phyloP scores from a whole-genome alignment of 64 coral and sea anemone species.

The Astreopora myriophthalma region DNA sequence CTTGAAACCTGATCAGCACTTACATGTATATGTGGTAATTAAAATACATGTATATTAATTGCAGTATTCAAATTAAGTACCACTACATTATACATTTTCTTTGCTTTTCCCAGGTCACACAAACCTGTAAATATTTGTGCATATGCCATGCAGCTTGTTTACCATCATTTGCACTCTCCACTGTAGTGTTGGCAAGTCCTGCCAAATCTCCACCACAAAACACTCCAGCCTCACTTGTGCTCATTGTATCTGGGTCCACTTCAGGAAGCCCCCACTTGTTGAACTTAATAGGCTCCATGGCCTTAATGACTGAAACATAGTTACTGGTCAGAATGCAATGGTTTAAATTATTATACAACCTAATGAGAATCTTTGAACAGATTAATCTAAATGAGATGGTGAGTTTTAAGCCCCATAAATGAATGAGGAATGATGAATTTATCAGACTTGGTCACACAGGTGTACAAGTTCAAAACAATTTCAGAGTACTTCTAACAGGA shows the following conservation, averaged over 20 bases:
- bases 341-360: too few relatives aligned
- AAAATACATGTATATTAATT: not conserved
- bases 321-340: not conserved
- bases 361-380: too few relatives aligned
- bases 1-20: too few relatives aligned
- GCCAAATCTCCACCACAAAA: slow-evolving; percentile 96
- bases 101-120: not conserved
- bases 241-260: slow-evolving; percentile 82
- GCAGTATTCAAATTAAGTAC: not conserved
- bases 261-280: slow-evolving; percentile 95
- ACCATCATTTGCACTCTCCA: slow-evolving; percentile 95
- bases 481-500: too few relatives aligned
- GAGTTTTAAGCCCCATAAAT: too few relatives aligned
- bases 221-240: slow-evolving; percentile 80
- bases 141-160: slow-evolving; percentile 91
- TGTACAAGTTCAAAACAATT: too few relatives aligned
- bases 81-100: not conserved
- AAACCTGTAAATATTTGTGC: slow-evolving; percentile 95
- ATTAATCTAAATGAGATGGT: too few relatives aligned
- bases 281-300: slow-evolving; percentile 89
- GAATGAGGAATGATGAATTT: too few relatives aligned
- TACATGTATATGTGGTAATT: too few relatives aligned
- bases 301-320: slow-evolving; percentile 63
- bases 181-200: slow-evolving; percentile 93
- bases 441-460: too few relatives aligned